Conservation (phyloP, 1,140 invertebrate species). For the Tenebrio molitor region DNA sequence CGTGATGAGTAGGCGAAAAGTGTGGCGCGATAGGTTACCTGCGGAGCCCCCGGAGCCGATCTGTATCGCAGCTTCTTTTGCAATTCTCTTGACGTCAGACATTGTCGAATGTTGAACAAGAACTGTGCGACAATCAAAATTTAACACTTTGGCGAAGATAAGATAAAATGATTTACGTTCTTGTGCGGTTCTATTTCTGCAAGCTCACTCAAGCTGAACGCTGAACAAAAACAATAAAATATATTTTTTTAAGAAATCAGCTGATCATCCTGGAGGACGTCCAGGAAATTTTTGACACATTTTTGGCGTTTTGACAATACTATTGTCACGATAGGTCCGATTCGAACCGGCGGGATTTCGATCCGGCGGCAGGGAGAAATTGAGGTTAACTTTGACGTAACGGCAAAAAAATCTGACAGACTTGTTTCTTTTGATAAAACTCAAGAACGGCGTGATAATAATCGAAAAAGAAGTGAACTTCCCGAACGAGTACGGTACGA, state of each 20-base stretch:
- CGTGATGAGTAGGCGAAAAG: constrained; percentile 6
- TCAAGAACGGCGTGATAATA: constrained; percentile 8
- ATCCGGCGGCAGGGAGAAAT: neutral
- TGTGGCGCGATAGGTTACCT: constrained; percentile 67
- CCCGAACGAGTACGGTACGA: neutral
- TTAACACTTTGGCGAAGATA: too few species aligned
- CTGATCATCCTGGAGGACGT: constrained; percentile 28
- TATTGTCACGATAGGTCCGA: too few species aligned
- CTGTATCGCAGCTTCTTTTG: constrained; percentile 85
- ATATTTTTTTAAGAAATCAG: constrained; percentile 9
- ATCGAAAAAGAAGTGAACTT: constrained; percentile 1
- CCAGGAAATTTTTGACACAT: constrained; percentile 14
- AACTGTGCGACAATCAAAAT: too few species aligned
- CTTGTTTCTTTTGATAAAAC: constrained; percentile 28
- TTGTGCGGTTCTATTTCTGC: neutral
- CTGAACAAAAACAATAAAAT: constrained; percentile 10
- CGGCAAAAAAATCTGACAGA: constrained; percentile 12
- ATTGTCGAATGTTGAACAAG: constrained; percentile 47
- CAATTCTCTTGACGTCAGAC: constrained; percentile 68
- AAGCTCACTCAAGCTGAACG: constrained; percentile 6
- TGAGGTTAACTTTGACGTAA: constrained; percentile 37
- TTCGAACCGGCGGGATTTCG: constrained; percentile 9
- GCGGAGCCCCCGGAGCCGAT: constrained; percentile 90
- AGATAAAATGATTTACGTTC: constrained; percentile 7
- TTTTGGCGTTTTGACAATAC: neutral